These are phyloP conservation scores for Gorilla gorilla DNA, from an alignment of 2,113 vertebrate genomes.

Conservation along the genomic window DNA sequence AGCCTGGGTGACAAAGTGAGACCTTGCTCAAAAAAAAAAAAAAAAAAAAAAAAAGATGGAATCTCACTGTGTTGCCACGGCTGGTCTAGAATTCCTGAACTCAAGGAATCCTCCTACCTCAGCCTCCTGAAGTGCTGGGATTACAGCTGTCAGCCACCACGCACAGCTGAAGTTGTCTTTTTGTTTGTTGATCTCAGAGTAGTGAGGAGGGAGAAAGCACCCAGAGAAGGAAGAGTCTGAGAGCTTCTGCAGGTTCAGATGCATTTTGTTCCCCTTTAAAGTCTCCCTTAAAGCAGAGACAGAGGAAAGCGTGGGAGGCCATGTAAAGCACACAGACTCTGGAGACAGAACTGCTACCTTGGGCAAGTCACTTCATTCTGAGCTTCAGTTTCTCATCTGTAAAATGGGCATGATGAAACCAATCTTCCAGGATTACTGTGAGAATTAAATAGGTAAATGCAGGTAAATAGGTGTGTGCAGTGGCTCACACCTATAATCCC, in stretches of 20 bases:
- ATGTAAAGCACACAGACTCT: neutral
- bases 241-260: neutral
- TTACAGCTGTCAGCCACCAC: too few relatives aligned
- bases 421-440: neutral
- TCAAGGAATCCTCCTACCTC: too few relatives aligned
- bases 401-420: neutral
- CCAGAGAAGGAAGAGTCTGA: neutral
- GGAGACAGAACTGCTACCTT: neutral
- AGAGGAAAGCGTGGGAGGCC: neutral
- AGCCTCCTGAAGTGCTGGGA: too few relatives aligned
- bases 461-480: too few relatives aligned
- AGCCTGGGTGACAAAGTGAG: too few relatives aligned
- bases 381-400: neutral
- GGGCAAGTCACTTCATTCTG: neutral
- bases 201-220: neutral
- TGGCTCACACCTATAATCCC: too few relatives aligned
- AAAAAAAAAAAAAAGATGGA: too few relatives aligned
- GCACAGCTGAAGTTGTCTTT: neutral
- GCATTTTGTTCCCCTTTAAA: neutral
- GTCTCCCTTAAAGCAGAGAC: neutral
- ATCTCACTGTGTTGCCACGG: too few relatives aligned
- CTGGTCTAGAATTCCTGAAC: too few relatives aligned
- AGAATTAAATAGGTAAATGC: neutral
- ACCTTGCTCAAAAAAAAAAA: too few relatives aligned
- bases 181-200: neutral